Evolutionary conservation across 2,888 invertebrate species (phyloP), one percentile per base, ranked within the genome.

Genomic region (Pyrrhosoma nymphula): DNA sequence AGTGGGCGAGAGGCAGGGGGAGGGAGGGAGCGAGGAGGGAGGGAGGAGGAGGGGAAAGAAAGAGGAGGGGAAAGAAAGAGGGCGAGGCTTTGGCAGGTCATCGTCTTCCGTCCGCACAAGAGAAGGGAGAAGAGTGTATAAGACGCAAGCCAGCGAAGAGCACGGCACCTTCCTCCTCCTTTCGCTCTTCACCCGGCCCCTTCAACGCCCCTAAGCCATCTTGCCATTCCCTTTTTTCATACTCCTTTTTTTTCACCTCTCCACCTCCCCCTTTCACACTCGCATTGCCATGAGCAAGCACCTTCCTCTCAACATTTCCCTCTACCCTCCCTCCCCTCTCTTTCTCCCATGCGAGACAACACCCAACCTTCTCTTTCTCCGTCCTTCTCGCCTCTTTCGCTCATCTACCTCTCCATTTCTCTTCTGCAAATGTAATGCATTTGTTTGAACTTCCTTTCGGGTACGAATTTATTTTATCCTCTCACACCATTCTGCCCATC

Each of bases 81-180:
- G 35, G 91, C n/a, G 93, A 93, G 47, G 93, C 93, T 69, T 63
- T 55, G 47, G 69, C 93, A 69, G 93, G 93, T 93, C 93, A 93
- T 93, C 93, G 93, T 93, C 93, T 93, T 93, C 93, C 20, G 23
- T 16, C n/a, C 30, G 14, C 26, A 35, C 69, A 26, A 26, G 47
- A 47, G 47, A 8, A 8, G 47, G 47, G 47, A 8, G 47, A 47
- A 8, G 47, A 47, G 47, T 8, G 47, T 47, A 47, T 47, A 63
- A 63, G 63, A 91, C 91, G 91, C 91, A 91, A 91, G 63, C 91
- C 47, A 8, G 47, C 47, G 47, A n/a, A n/a, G n/a, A 47, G 47
- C 47, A 47, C 47, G 47, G 47, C 47, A 47, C 47, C 47, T 56
- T 89, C 95, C n/a, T 89, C 95, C n/a, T 88, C 88, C 60, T 55